Evolutionary conservation across 2,797 vertebrate species (phyloP).

Genomic region (Trachops cirrhosus): DNA sequence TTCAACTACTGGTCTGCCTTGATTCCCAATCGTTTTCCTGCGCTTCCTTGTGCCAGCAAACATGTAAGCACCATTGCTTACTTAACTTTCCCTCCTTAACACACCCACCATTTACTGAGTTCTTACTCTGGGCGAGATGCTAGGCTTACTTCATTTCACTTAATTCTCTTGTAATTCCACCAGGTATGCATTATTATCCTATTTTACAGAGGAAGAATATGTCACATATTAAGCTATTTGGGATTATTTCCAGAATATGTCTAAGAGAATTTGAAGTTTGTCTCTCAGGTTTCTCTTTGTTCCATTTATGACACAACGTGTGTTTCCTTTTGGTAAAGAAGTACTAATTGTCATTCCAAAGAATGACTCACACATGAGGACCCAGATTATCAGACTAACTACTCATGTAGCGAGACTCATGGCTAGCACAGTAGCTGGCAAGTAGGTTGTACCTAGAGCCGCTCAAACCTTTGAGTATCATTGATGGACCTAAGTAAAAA

Average conservation of each 20-base stretch:
- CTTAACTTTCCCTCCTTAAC: not conserved
- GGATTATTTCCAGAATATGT: not conserved
- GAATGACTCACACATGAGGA: not conserved
- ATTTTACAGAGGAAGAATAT: slow-evolving; percentile 7
- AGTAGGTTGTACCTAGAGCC: not conserved
- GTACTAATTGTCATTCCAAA: not conserved
- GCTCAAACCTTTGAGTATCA: not conserved
- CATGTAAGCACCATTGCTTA: not conserved
- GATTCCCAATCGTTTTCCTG: not conserved
- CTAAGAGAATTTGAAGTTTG: slow-evolving; percentile 26
- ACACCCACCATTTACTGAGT: not conserved
- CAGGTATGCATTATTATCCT: not conserved
- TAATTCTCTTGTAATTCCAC: not conserved
- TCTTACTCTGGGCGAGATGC: not conserved
- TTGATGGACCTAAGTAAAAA: not conserved
- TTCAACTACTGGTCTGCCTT: not conserved
- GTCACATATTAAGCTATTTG: not conserved
- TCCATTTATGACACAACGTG: not conserved
- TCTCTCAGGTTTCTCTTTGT: not conserved
- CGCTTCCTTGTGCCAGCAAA: not conserved
- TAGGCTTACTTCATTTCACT: not conserved
- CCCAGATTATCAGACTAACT: not conserved
- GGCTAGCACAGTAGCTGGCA: not conserved
- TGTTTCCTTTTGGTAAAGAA: not conserved
- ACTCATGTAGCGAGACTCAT: not conserved